Base-by-base conservation (phyloP, 2,113 vertebrate genomes). In the Meles meles region DNA sequence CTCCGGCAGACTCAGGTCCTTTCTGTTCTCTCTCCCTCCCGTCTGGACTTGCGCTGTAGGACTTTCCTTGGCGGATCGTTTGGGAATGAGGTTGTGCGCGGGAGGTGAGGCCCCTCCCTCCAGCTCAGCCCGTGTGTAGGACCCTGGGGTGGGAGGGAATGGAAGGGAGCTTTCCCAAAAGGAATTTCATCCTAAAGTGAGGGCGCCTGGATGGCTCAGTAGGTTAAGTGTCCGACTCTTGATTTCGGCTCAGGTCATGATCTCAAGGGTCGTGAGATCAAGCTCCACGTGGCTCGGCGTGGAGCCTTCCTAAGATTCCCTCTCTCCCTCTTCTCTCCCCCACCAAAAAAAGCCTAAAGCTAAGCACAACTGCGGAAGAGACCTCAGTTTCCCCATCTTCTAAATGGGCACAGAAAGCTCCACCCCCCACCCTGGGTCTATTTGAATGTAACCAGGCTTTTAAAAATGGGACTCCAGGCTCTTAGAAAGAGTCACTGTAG, bases 1-100 rank as follows among this genome's bases (percentile, higher is more conserved):
- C 7, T 42, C 39, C 0, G 0, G 49, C 2, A n/a, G 39, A 57
- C 59, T 5, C 17, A 1, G 0, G 4, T 15, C 17, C 21, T 21
- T 59, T 27, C 52, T 12, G 11, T 15, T 27, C 44, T 49, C 42
- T 1, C 1, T 29, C 42, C 57, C 29, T 44, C 39, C 21, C 17
- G 8, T 17, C 11, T 12, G 10, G 39, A 6, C 37, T 61, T 42
- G 39, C 4, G 61, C 27, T 3, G 0, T 34, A 39, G 10, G 52
- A 93, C 98, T 97, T 96, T 18, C 6, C 29, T 18, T 25, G 91
- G 93, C 86, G 95, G 93, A 96, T 98, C 95, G 65, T 67, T 93
- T 94, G 93, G 96, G 97, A 97, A 95, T 97, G 97, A 93, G 96
- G 98, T 86, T 98, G 74, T 83, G 69, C 81, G 98, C 95, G 98